These are phyloP conservation scores for Datnioides undecimradiatus DNA, from an alignment of 2,113 vertebrate genomes.

Conservation along the genomic window DNA sequence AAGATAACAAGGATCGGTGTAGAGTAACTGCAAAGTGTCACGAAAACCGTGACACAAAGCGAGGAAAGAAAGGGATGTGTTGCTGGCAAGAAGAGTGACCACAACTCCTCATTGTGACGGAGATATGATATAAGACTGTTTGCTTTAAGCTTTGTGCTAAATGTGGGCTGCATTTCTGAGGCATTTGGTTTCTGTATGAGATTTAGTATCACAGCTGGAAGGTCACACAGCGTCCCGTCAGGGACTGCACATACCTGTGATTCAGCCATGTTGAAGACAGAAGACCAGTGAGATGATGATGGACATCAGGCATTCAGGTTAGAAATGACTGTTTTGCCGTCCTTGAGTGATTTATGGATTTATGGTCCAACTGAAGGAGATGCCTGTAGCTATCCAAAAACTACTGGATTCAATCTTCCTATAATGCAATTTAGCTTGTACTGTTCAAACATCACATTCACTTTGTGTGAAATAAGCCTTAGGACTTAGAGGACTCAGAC, in stretches of 20 bases:
- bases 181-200: not conserved
- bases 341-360: no score
- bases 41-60: not conserved
- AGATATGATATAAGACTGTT: not conserved
- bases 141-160: not conserved
- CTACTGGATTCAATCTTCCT: no score
- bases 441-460: no score
- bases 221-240: not conserved
- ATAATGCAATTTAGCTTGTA: no score
- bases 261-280: not conserved
- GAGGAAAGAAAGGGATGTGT: not conserved
- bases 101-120: not conserved
- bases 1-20: constrained; percentile 18
- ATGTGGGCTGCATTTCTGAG: not conserved
- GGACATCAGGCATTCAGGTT: no score
- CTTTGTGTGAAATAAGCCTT: no score
- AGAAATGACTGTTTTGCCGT: no score
- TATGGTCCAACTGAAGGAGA: no score
- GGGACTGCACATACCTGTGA: not conserved
- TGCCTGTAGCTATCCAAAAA: no score
- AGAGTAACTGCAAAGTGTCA: not conserved
- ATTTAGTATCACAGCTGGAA: not conserved
- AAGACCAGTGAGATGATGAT: not conserved
- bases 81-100: not conserved
- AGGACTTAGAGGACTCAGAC: no score